These are phyloP conservation scores for Thyatira batis DNA, from an alignment of 2,888 invertebrate genomes.

Conservation along the genomic window DNA sequence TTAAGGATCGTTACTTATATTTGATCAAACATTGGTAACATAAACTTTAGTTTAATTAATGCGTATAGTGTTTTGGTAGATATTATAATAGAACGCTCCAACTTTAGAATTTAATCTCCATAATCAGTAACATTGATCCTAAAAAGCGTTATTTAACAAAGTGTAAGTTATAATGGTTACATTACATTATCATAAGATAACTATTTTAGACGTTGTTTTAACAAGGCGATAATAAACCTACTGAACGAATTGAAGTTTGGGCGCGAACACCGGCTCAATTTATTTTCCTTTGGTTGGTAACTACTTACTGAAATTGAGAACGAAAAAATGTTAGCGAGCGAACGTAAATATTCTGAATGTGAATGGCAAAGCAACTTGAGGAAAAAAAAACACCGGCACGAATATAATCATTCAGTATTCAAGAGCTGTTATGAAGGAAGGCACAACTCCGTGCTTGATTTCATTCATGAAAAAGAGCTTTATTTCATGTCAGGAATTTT, in stretches of 20 bases:
- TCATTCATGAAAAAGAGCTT: neutral
- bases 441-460: neutral
- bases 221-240: constrained; percentile 39
- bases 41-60: too few relatives aligned
- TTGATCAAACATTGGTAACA: too few relatives aligned
- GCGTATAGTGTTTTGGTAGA: too few relatives aligned
- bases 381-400: neutral
- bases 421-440: neutral
- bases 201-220: neutral
- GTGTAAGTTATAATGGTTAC: neutral
- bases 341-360: constrained; percentile 1
- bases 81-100: too few relatives aligned
- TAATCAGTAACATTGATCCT: neutral
- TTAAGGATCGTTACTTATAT: too few relatives aligned
- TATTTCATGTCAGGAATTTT: neutral
- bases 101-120: too few relatives aligned
- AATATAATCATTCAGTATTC: neutral
- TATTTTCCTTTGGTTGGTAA: constrained; percentile 31
- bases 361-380: neutral
- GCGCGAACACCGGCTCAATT: constrained; percentile 32
- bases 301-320: neutral
- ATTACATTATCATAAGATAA: neutral
- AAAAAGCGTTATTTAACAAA: neutral
- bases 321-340: neutral
- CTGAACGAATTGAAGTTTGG: constrained; percentile 28